Percentiles rank a stretch among this genome's conserved stretches.
These are phyloP conservation scores for Amphipyra berbera DNA, from an alignment of 2,888 invertebrate species.

Conservation along the genomic window DNA sequence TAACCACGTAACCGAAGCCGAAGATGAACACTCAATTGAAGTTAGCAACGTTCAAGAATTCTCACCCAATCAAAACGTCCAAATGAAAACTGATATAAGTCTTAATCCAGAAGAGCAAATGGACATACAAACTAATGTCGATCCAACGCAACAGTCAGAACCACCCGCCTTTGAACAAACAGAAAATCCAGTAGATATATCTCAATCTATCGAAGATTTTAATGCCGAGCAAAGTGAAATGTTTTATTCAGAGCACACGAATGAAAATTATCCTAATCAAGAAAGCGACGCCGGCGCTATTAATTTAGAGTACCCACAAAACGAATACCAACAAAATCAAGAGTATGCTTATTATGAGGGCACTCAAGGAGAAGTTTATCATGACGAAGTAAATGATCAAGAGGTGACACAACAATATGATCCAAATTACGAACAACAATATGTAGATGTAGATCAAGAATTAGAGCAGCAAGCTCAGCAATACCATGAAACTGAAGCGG, in stretches of 20 bases:
- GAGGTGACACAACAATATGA: slow-evolving; percentile 75
- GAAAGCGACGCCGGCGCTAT: slow-evolving; percentile 51
- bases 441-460: slow-evolving; percentile 54
- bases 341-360: slow-evolving; percentile 73
- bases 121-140: slow-evolving; percentile 8
- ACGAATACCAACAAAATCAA: slow-evolving; percentile 63
- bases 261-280: slow-evolving; percentile 62
- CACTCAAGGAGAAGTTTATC: slow-evolving; percentile 63
- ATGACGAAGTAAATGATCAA: slow-evolving; percentile 71
- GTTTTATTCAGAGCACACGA: slow-evolving; percentile 73
- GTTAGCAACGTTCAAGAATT: slow-evolving; percentile 58
- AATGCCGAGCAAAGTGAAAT: slow-evolving; percentile 75
- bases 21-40: slow-evolving; percentile 59
- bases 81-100: slow-evolving; percentile 50
- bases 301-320: slow-evolving; percentile 58
- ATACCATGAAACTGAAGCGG: slow-evolving; percentile 23
- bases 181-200: slow-evolving; percentile 17
- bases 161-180: slow-evolving; percentile 9
- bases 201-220: slow-evolving; percentile 68
- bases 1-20: slow-evolving; percentile 13
- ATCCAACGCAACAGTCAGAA: slow-evolving; percentile 31
- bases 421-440: slow-evolving; percentile 78
- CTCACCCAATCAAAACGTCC: slow-evolving; percentile 50
- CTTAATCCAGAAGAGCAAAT: slow-evolving; percentile 54
- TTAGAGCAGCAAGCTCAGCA: slow-evolving; percentile 48